Percentiles rank a stretch among this genome's conserved stretches.
Conservation (phyloP, 1,140 invertebrate genomes). For the Odontomachus brunneus region DNA sequence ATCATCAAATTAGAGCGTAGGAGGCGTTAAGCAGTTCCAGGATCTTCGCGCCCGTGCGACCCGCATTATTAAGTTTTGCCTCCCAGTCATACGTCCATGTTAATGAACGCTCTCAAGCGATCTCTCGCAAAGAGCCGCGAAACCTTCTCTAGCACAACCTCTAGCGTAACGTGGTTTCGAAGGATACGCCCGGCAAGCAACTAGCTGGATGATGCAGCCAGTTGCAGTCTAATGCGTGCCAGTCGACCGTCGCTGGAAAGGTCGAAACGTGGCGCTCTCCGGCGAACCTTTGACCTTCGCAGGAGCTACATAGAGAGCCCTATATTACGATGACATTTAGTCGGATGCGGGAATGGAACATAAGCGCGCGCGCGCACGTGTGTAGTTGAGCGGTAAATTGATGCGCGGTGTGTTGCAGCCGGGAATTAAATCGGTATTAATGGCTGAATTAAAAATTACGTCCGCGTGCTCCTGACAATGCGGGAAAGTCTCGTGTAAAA, state of each 20-base stretch:
- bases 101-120: conserved; percentile 67
- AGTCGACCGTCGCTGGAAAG: conserved; percentile 16
- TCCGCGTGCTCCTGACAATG: not conserved
- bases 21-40: conserved; percentile 47
- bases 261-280: not conserved
- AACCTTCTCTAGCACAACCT: conserved; percentile 5
- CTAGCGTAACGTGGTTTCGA: conserved; percentile 23
- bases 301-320: not conserved
- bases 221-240: conserved; percentile 13
- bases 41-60: conserved; percentile 16
- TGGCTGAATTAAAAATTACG: conserved; percentile 26
- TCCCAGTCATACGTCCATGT: conserved; percentile 57
- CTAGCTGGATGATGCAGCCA: not conserved
- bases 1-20: conserved; percentile 53
- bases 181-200: not conserved
- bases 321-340: conserved; percentile 23
- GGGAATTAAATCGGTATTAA: conserved; percentile 5
- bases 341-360: conserved; percentile 21
- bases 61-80: conserved; percentile 71
- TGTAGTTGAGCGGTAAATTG: not conserved
- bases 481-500: not conserved
- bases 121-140: conserved; percentile 14
- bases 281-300: conserved; percentile 25
- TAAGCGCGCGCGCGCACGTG: not conserved
- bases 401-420: not conserved